Conservation (phyloP, 2,888 invertebrate genomes). For the Drosophila nigricruria region DNA sequence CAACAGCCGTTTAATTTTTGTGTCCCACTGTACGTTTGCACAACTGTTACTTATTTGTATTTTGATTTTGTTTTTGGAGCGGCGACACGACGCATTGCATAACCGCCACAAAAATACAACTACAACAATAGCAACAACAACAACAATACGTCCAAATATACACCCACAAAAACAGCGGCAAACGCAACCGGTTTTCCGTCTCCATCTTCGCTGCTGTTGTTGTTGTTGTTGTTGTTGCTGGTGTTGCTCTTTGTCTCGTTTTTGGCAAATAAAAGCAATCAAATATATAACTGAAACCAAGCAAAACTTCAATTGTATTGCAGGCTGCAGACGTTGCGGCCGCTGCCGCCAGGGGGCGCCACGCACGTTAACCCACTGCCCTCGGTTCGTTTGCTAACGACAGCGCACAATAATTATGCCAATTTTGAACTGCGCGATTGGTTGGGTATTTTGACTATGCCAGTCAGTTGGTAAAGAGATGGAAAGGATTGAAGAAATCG, state of each 20-base stretch:
- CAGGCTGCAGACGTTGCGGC: constrained; percentile 33
- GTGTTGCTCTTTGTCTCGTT: constrained; percentile 36
- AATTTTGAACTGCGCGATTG: not conserved
- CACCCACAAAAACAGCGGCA: constrained; percentile 61
- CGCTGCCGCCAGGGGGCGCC: constrained; percentile 44
- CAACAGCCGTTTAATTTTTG: constrained; percentile 34
- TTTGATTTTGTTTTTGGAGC: constrained; percentile 55
- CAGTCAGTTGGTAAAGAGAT: not conserved
- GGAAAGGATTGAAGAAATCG: not conserved
- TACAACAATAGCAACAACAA: constrained; percentile 44
- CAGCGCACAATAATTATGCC: constrained; percentile 55
- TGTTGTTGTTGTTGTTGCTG: constrained; percentile 18
- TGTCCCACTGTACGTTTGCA: constrained; percentile 42
- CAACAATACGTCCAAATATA: constrained; percentile 49
- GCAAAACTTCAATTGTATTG: constrained; percentile 59
- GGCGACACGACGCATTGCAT: constrained; percentile 71
- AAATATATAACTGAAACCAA: constrained; percentile 54
- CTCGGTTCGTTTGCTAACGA: constrained; percentile 43
- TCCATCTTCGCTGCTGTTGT: constrained; percentile 16
- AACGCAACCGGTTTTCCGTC: constrained; percentile 56
- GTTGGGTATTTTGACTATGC: constrained; percentile 16
- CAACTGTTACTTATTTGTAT: constrained; percentile 48
- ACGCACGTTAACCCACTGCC: constrained; percentile 73
- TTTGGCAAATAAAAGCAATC: constrained; percentile 59
- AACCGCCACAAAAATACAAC: constrained; percentile 37